Percentiles rank a stretch among this genome's conserved stretches.
phyloP scores from a whole-genome alignment of 2,888 invertebrate species.

The Meteorus cinctellus region DNA sequence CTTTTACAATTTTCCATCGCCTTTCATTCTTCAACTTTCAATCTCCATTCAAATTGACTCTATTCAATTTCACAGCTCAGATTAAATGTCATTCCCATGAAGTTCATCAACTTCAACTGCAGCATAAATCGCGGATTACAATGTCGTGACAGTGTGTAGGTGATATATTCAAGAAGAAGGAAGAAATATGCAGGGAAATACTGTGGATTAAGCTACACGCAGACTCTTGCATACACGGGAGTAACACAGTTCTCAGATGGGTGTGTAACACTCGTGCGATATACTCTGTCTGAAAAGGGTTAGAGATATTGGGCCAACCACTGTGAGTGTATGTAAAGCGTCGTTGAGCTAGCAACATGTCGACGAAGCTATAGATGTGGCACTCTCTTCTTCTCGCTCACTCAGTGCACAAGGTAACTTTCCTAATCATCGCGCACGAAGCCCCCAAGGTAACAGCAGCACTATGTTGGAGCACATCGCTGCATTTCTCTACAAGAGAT shows the following conservation, averaged over 20 bases:
- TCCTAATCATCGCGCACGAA: slow-evolving; percentile 12
- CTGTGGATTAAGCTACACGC: background rate
- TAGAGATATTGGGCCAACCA: background rate
- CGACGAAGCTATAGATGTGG: background rate
- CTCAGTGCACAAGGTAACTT: slow-evolving; percentile 14
- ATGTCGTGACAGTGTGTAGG: background rate
- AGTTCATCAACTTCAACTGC: slow-evolving; percentile 1
- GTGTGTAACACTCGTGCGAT: background rate
- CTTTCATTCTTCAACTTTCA: background rate
- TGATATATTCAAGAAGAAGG: background rate
- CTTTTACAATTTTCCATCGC: no score
- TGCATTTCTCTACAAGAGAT: slow-evolving; percentile 5
- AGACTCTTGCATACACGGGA: no score
- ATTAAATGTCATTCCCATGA: background rate
- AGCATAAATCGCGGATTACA: slow-evolving; percentile 1
- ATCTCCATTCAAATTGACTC: background rate
- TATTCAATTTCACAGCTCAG: background rate
- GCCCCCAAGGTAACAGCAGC: slow-evolving; percentile 31
- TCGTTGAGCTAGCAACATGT: background rate
- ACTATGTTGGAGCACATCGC: background rate
- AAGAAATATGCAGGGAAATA: background rate
- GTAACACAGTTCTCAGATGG: background rate
- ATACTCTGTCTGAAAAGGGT: background rate
- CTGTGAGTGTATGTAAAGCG: background rate
- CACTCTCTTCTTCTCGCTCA: slow-evolving; percentile 2